phyloP scores from a whole-genome alignment of 2,888 invertebrate species.

The Cephalotes varians region DNA sequence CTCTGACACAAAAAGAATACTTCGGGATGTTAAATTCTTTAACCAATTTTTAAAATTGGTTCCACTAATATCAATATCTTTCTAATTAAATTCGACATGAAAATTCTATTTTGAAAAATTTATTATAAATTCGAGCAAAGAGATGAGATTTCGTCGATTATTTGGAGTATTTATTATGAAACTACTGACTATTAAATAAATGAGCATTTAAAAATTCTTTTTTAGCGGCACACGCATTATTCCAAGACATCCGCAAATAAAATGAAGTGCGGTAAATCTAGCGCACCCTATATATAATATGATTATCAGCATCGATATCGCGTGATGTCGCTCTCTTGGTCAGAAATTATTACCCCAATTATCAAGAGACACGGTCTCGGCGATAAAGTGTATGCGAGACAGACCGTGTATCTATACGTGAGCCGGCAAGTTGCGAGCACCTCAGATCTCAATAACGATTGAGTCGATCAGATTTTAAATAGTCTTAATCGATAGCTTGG shows the following conservation, averaged over 20 bases:
- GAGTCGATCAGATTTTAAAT: too few species aligned
- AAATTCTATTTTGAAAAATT: constrained; percentile 9
- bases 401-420: too few species aligned
- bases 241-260: constrained; percentile 4
- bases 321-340: constrained; percentile 75
- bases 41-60: constrained; percentile 10
- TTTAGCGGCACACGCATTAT: background rate
- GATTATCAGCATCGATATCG: constrained; percentile 75
- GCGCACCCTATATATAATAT: constrained; percentile 62
- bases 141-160: background rate
- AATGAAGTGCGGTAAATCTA: background rate
- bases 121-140: background rate
- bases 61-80: background rate
- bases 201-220: background rate
- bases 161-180: background rate
- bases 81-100: background rate
- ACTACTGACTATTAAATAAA: background rate
- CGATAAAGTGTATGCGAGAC: too few species aligned
- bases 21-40: constrained; percentile 10
- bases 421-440: too few species aligned
- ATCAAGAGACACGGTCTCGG: too few species aligned
- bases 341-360: constrained; percentile 81
- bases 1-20: constrained; percentile 1
- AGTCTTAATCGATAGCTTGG: too few species aligned
- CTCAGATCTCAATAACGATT: too few species aligned